A percentile compares a stretch with the other conserved stretches of the same genome.
phyloP scores from a whole-genome alignment of 2,797 vertebrate species.

The Pantherophis vulpinus region DNA sequence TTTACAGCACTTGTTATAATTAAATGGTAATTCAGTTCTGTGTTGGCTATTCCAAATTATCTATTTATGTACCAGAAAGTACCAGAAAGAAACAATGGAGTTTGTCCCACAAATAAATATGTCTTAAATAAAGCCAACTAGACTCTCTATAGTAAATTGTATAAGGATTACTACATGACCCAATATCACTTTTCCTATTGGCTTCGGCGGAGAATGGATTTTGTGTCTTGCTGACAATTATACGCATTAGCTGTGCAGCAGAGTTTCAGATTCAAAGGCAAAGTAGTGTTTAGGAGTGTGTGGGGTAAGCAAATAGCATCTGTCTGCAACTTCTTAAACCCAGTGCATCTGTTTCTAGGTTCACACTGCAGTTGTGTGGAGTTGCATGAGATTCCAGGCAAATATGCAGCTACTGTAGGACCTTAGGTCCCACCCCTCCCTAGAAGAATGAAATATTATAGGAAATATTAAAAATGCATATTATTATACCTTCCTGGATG shows the following conservation, averaged over 20 bases:
- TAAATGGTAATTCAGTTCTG: not conserved
- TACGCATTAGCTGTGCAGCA: not conserved
- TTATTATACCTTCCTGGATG: too few species aligned
- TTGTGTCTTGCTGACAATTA: not conserved
- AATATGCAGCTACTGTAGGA: not conserved
- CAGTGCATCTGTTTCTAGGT: not conserved
- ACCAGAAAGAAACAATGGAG: not conserved
- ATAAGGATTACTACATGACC: not conserved
- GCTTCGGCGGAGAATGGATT: not conserved
- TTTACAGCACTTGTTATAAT: not conserved
- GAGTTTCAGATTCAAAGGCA: not conserved
- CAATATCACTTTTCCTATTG: not conserved
- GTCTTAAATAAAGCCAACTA: not conserved
- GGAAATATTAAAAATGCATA: too few species aligned
- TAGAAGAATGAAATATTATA: too few species aligned
- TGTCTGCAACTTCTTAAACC: not conserved
- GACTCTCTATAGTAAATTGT: not conserved
- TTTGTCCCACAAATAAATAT: not conserved
- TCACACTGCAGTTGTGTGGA: not conserved
- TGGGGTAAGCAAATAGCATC: not conserved
- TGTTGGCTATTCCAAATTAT: not conserved
- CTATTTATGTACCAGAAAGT: not conserved
- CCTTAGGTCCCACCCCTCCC: too few species aligned
- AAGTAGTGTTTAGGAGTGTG: not conserved
- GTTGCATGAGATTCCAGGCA: not conserved